Evolutionary conservation across 2,797 vertebrate genomes (phyloP), one percentile per base, ranked within the genome.

Genomic region (Chaunax sp.): DNA sequence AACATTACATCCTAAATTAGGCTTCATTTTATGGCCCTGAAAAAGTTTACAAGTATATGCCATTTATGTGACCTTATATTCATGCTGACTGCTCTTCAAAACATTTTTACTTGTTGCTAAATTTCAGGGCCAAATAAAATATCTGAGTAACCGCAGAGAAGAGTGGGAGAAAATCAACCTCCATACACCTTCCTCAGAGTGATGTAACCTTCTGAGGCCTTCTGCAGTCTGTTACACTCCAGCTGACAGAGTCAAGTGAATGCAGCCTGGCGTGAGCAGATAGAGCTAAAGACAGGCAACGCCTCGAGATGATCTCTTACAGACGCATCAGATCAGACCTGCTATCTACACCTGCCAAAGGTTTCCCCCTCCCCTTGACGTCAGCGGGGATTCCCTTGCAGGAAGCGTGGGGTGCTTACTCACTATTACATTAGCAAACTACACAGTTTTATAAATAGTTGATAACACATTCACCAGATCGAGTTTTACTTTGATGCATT

Each of bases 301-400:
- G 33, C 81, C 84, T 70, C 1, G 35, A 52, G 58, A 69, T 64
- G 69, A 66, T 49, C 78, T 68, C 5, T 45, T 1, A 55, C 74
- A 19, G 0, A 1, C 2, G 14, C 23, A 16, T 40, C 25, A 25
- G 52, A 71, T 57, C 49, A 13, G 55, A 64, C 64, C 54, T 0
- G 50, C 80, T 90, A 92, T 91, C 89, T 77, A 1, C 26, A 59
- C 56, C 61, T 25, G 70, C 73, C 54, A 64, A 13, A 51, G 47
- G 77, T 52, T 71, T 72, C 72, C 72, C 44, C 72, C 60, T 63
- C 69, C 63, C 50, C n/a, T 12, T 69, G 73, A 89, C 80, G 57
- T 84, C 87, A 86, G 50, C 30, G 23, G 84, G 89, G 87, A 57
- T 86, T 89, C 90, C 90, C 86, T 83, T 18, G 15, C 57, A 62